Percentiles rank a stretch among this genome's conserved stretches.
phyloP scores from a whole-genome alignment of 1,140 invertebrate species.

The Aphaenogaster floridana region DNA sequence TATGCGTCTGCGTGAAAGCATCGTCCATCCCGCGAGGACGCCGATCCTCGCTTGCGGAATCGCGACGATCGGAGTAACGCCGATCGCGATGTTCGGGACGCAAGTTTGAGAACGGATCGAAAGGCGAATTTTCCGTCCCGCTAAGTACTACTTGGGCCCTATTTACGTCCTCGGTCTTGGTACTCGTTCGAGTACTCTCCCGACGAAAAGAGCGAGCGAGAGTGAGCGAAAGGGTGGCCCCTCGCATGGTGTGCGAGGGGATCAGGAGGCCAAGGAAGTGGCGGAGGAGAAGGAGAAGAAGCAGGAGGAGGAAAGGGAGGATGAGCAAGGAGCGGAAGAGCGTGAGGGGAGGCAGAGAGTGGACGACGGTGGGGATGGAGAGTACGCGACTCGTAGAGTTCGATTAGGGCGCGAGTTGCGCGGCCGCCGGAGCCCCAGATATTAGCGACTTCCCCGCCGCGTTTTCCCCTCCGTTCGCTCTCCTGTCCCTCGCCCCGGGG shows the following conservation, averaged over 20 bases:
- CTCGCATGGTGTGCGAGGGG: conserved; percentile 59
- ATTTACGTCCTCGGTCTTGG: conserved; percentile 39
- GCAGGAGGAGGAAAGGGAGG: conserved; percentile 50
- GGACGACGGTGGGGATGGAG: conserved; percentile 73
- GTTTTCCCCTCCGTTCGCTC: conserved; percentile 41
- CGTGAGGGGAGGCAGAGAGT: conserved; percentile 45
- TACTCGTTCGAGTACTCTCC: conserved; percentile 62
- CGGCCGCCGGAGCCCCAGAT: conserved; percentile 85
- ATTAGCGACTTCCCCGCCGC: conserved; percentile 78
- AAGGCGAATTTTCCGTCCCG: conserved; percentile 54
- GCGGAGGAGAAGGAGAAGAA: conserved; percentile 57
- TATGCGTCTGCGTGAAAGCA: conserved; percentile 19
- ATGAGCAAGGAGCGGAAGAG: conserved; percentile 69
- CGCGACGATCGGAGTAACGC: not conserved
- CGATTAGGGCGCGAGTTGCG: conserved; percentile 83
- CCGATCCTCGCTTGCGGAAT: not conserved
- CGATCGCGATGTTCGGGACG: not conserved
- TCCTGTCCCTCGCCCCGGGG: not conserved
- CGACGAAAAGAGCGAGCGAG: conserved; percentile 73
- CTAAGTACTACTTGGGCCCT: conserved; percentile 62
- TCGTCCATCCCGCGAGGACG: not conserved
- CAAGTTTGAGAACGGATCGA: not conserved
- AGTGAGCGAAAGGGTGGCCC: conserved; percentile 74
- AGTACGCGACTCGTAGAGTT: conserved; percentile 81
- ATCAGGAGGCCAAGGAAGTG: conserved; percentile 65